Conservation (phyloP, 2,797 vertebrate species). For the Pterois miles region DNA sequence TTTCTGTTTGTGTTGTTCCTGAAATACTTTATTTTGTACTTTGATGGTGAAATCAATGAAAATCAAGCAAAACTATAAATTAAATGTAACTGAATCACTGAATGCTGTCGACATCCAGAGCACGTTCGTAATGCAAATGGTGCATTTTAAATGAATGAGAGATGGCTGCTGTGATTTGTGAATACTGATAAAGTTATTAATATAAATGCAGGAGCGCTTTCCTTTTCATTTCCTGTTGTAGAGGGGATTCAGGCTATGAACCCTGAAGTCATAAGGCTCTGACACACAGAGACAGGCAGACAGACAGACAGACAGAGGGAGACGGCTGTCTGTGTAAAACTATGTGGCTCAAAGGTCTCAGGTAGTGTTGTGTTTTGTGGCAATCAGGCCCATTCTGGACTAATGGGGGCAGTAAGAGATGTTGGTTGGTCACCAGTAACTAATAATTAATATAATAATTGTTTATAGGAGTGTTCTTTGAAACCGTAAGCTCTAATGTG, state of each 20-base stretch:
- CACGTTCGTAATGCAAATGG: slow-evolving; percentile 51
- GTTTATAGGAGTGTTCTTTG: no score
- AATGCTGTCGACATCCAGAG: slow-evolving; percentile 19
- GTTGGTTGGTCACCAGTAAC: not conserved
- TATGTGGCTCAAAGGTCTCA: not conserved
- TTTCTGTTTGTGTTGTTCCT: not conserved
- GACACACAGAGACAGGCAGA: slow-evolving; percentile 34
- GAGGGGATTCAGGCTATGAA: slow-evolving; percentile 53
- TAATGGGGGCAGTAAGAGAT: not conserved
- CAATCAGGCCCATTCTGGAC: not conserved
- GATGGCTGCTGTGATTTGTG: slow-evolving; percentile 63
- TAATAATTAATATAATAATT: not conserved
- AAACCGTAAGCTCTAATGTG: no score
- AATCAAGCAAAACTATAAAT: not conserved
- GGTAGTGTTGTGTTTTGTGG: not conserved
- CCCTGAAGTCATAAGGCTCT: slow-evolving; percentile 60
- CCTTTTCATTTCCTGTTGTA: slow-evolving; percentile 74
- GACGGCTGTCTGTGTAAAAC: not conserved
- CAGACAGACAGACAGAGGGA: not conserved
- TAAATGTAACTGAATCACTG: not conserved
- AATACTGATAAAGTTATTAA: slow-evolving; percentile 78
- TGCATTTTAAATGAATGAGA: slow-evolving; percentile 64
- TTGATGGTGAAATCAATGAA: not conserved
- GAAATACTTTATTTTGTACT: not conserved
- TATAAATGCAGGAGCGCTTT: slow-evolving; percentile 67